Evolutionary conservation across 2,888 invertebrate genomes (phyloP), one percentile per base, ranked within the genome.

Genomic region (Microctonus brassicae): DNA sequence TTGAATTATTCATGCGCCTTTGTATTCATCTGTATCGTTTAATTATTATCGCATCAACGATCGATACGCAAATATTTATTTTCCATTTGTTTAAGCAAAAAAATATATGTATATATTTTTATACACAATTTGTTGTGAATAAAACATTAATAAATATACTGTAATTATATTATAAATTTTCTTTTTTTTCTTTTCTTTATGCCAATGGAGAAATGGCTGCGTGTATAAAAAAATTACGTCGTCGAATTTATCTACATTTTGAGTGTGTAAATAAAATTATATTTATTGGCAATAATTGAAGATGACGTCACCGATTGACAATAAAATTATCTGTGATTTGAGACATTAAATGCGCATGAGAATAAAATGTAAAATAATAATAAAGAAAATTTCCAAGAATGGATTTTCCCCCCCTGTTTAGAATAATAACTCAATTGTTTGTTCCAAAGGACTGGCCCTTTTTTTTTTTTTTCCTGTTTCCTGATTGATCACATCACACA

Each of bases 251-350:
- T 47, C 47, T 47, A 47, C 47, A 47, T 47, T 47, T 47, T 47
- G 47, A 47, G 47, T 47, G 6, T 47, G 17, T 7, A n/a, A 7
- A 47, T 47, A 3, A 4, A 47, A n/a, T 17, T n/a, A 1, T 47
- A 47, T 17, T 9, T n/a, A 17, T 47, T 20, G 17, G 13, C 33
- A 58, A 34, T n/a, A 33, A 47, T 47, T 47, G 42, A 6, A n/a
- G n/a, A n/a, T 58, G 58, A 58, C 58, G 58, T 58, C 58, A 58
- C 58, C 34, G 58, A 29, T 58, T n/a, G 58, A 24, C 10, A 33
- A 34, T 58, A 11, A 17, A 29, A n/a, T 58, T 34, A 33, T 58
- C 9, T 1, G 5, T 33, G 17, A n/a, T 58, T 1, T 1, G 33
- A 58, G 34, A 58, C 58, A 58, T 58, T 34, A 58, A 58, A n/a